These are phyloP conservation scores for Rhegmatorhina hoffmannsi DNA, from an alignment of 2,113 vertebrate genomes.

Conservation along the genomic window DNA sequence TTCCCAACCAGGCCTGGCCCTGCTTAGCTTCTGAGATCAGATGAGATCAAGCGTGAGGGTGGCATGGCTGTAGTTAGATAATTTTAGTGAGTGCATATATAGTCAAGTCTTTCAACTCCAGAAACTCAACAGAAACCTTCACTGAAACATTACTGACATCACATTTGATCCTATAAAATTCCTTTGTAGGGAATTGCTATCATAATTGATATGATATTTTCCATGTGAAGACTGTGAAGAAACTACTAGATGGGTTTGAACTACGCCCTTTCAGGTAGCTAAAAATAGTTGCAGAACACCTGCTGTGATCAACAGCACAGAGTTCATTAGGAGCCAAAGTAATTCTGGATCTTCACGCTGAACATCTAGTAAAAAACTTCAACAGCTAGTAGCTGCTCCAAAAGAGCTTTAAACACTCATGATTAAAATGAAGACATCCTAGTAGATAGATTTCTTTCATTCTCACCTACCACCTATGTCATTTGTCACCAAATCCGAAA, in stretches of 20 bases:
- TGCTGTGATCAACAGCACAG: background rate
- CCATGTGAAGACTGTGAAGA: background rate
- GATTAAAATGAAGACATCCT: background rate
- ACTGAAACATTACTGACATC: background rate
- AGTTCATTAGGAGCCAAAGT: background rate
- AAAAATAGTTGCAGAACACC: background rate
- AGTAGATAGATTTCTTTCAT: background rate
- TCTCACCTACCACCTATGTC: fast-evolving
- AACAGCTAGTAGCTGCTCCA: background rate
- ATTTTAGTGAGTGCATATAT: background rate
- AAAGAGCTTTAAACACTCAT: background rate
- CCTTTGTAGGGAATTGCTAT: fast-evolving
- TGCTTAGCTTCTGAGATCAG: too few relatives aligned
- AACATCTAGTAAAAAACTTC: background rate
- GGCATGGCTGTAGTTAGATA: background rate
- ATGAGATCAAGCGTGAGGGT: too few relatives aligned
- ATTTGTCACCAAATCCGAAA: background rate
- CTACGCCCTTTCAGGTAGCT: background rate
- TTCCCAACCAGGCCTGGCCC: too few relatives aligned
- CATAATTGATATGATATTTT: background rate
- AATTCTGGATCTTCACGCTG: background rate
- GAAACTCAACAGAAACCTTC: background rate
- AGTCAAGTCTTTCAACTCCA: background rate
- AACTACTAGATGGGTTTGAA: background rate
- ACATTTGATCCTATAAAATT: background rate